Evolutionary conservation across 2,113 vertebrate species (phyloP).

Genomic region (Takifugu bimaculatus): DNA sequence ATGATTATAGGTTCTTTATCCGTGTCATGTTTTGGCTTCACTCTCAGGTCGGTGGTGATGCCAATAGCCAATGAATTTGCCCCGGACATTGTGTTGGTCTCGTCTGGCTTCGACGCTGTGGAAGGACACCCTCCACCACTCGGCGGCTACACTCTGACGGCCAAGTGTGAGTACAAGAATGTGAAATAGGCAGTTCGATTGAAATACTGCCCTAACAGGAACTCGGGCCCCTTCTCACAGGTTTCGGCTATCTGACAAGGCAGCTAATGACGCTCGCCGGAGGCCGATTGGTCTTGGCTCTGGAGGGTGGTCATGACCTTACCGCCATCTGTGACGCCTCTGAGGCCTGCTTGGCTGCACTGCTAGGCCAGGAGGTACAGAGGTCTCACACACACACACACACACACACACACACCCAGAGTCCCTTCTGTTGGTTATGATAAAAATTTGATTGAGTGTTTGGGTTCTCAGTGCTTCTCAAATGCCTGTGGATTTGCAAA

Average conservation of each 20-base stretch:
- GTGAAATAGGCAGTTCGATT: too few species aligned
- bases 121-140: conserved; percentile 91
- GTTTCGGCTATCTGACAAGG: conserved; percentile 90
- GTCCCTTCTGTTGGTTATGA: too few species aligned
- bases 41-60: conserved; percentile 89
- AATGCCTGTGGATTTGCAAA: too few species aligned
- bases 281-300: conserved; percentile 85
- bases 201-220: too few species aligned
- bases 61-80: conserved; percentile 93
- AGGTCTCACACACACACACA: not conserved
- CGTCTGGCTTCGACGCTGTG: conserved; percentile 91
- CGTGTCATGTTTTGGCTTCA: not conserved
- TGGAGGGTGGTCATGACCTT: conserved; percentile 77
- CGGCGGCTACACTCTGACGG: conserved; percentile 89
- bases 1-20: too few species aligned
- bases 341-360: conserved; percentile 86
- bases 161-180: conserved; percentile 79
- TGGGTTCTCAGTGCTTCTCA: too few species aligned
- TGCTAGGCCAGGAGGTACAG: conserved; percentile 88
- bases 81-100: conserved; percentile 92
- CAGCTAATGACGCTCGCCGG: conserved; percentile 90
- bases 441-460: too few species aligned
- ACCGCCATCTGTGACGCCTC: conserved; percentile 80
- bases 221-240: conserved; percentile 56
- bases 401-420: not conserved